Evolutionary conservation across 2,797 vertebrate species (phyloP).

Genomic region (Lycodopsis pacificus): DNA sequence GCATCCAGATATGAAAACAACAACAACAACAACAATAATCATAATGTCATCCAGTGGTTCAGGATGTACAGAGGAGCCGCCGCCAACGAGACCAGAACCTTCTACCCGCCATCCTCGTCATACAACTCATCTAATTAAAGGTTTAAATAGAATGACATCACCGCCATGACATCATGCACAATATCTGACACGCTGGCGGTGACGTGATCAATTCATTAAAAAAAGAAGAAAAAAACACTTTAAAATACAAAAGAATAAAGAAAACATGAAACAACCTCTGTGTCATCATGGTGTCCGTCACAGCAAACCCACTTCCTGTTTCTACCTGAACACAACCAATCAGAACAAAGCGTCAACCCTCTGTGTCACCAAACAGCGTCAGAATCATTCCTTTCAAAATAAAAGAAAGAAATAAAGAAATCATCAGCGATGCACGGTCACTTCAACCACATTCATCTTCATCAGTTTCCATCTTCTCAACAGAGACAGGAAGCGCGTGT

Average conservation of each 20-base stretch:
- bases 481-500: constrained; percentile 60
- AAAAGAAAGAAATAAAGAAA: constrained; percentile 26
- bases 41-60: constrained; percentile 47
- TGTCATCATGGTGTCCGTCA: constrained; percentile 65
- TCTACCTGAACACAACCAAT: constrained; percentile 53
- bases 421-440: constrained; percentile 38
- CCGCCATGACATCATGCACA: constrained; percentile 10
- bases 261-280: constrained; percentile 63
- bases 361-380: constrained; percentile 39
- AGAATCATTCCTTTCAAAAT: constrained; percentile 26
- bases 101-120: background rate
- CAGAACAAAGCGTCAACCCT: constrained; percentile 48
- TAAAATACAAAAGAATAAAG: constrained; percentile 55
- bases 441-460: constrained; percentile 13
- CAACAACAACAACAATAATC: constrained; percentile 51
- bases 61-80: constrained; percentile 40
- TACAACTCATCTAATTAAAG: constrained; percentile 10
- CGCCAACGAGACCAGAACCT: background rate
- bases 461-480: constrained; percentile 33
- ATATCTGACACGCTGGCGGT: background rate
- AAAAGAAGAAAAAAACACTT: constrained; percentile 43
- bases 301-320: constrained; percentile 56
- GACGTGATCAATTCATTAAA: constrained; percentile 3
- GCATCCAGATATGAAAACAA: constrained; percentile 61
- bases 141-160: constrained; percentile 47